These are phyloP conservation scores for Penelope pileata DNA, from an alignment of 2,113 vertebrate genomes.

Conservation along the genomic window DNA sequence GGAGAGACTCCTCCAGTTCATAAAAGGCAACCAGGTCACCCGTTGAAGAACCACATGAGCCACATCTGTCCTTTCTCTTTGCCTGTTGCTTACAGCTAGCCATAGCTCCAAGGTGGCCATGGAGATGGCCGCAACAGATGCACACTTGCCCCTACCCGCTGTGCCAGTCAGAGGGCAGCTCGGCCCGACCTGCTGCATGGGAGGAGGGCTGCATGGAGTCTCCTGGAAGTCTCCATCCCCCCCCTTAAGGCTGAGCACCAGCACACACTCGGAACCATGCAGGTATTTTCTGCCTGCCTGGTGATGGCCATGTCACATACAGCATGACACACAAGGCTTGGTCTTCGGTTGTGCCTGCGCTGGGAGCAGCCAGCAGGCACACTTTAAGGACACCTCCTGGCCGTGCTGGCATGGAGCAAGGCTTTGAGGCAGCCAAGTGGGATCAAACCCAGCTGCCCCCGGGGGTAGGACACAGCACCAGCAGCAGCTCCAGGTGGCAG, in stretches of 20 bases:
- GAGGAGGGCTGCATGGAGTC: background rate
- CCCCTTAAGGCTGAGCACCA: background rate
- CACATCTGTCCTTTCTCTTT: background rate
- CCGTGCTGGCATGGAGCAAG: background rate
- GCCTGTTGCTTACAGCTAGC: background rate
- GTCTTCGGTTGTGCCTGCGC: background rate
- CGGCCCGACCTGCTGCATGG: too few species aligned
- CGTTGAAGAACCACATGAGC: fast-evolving
- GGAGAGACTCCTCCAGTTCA: background rate
- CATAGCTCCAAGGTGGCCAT: background rate
- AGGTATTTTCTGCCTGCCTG: background rate
- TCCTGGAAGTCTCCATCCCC: background rate
- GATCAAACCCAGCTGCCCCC: background rate
- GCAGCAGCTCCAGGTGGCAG: background rate
- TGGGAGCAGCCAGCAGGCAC: background rate
- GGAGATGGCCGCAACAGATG: background rate
- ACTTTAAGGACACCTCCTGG: background rate
- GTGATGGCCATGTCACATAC: too few species aligned
- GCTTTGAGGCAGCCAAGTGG: background rate
- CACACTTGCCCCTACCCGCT: background rate
- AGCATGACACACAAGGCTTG: background rate
- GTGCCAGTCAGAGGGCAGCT: background rate
- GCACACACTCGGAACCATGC: background rate
- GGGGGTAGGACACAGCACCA: fast-evolving
- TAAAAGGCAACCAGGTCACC: background rate